phyloP scores from a whole-genome alignment of 2,113 vertebrate species.

The Misgurnus anguillicaudatus region DNA sequence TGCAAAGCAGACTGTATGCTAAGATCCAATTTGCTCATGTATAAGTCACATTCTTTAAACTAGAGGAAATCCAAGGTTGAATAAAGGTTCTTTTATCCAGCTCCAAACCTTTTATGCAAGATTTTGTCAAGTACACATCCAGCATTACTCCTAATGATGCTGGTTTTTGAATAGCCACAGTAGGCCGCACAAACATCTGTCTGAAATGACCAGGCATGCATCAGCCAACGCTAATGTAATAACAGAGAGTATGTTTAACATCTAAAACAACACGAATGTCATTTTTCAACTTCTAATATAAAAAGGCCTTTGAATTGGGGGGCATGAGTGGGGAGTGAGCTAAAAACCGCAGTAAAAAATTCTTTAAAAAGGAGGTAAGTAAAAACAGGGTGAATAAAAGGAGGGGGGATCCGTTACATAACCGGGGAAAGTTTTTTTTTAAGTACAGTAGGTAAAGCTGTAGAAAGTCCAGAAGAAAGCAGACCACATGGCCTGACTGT shows the following conservation, averaged over 20 bases:
- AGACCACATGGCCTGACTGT: neutral
- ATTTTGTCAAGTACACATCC: conserved; percentile 18
- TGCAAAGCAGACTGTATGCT: neutral
- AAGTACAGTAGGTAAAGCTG: too few relatives aligned
- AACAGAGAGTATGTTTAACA: conserved; percentile 13
- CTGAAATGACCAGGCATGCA: neutral
- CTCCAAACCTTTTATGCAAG: conserved; percentile 27
- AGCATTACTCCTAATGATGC: conserved; percentile 15
- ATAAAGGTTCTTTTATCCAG: neutral
- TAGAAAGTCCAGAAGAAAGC: neutral
- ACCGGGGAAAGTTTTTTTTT: neutral
- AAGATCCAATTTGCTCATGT: conserved; percentile 3
- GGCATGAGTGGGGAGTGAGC: neutral
- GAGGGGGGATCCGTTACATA: conserved; percentile 38
- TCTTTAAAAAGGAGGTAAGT: conserved; percentile 19
- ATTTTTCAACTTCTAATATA: neutral
- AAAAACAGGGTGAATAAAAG: conserved; percentile 21
- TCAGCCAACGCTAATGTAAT: neutral
- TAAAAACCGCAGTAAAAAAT: conserved; percentile 15
- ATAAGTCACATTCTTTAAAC: conserved; percentile 14
- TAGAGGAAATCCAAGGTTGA: neutral
- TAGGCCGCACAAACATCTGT: conserved; percentile 12
- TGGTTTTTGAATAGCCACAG: neutral
- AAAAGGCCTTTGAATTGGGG: conserved; percentile 5
- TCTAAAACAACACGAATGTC: conserved; percentile 20